phyloP scores from a whole-genome alignment of 2,888 invertebrate genomes.

The Crepidodera aurea region DNA sequence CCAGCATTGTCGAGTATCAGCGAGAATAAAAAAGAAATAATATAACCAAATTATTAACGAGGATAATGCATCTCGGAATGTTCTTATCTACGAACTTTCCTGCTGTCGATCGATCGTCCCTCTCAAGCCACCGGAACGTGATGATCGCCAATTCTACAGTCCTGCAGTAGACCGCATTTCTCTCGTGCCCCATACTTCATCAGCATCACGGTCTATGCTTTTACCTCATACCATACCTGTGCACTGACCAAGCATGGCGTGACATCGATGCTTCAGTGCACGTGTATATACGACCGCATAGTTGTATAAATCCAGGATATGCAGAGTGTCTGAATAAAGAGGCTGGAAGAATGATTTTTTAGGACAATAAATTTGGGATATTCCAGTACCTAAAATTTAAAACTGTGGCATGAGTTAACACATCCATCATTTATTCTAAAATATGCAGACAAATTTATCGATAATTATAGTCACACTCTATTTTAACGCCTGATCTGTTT shows the following conservation, averaged over 20 bases:
- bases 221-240: constrained; percentile 3
- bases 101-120: constrained; percentile 10
- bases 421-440: too few species aligned
- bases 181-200: constrained; percentile 17
- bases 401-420: too few species aligned
- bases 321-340: too few species aligned
- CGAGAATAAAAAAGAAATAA: too few species aligned
- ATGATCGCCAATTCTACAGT: neutral
- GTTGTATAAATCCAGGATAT: neutral
- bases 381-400: too few species aligned
- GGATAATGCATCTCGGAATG: neutral
- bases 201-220: constrained; percentile 1
- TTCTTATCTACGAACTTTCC: neutral
- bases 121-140: constrained; percentile 12
- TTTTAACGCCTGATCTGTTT: too few species aligned
- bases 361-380: too few species aligned
- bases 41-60: too few species aligned
- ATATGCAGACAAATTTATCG: too few species aligned
- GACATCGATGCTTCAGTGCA: constrained; percentile 4
- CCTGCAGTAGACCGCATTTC: constrained; percentile 13
- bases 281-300: neutral
- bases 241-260: neutral
- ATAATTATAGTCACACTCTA: too few species aligned
- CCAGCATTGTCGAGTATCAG: too few species aligned
- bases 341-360: too few species aligned